Percentiles rank a stretch among this genome's conserved stretches.
These are phyloP conservation scores for Albula goreensis DNA, from an alignment of 2,113 vertebrate genomes.

Conservation along the genomic window DNA sequence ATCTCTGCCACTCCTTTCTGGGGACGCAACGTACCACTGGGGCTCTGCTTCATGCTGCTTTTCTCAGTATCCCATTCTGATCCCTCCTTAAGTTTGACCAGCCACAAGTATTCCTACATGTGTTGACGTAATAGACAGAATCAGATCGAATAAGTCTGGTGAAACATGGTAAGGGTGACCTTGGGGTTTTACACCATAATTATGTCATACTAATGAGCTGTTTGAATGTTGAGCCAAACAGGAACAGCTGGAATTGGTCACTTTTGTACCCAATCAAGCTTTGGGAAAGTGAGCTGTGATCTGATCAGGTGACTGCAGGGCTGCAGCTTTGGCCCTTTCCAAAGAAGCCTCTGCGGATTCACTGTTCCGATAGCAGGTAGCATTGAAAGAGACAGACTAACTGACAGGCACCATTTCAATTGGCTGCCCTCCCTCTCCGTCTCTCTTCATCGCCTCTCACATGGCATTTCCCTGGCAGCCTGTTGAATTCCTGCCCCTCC, in stretches of 20 bases:
- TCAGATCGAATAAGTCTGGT: background rate
- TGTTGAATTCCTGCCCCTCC: slow-evolving; percentile 70
- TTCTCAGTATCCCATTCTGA: slow-evolving; percentile 58
- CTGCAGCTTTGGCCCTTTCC: background rate
- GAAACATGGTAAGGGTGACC: background rate
- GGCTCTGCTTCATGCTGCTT: slow-evolving; percentile 68
- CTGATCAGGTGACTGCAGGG: too few relatives aligned
- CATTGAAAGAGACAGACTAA: slow-evolving; percentile 38
- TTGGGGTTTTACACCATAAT: too few relatives aligned
- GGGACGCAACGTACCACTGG: slow-evolving; percentile 76
- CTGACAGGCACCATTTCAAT: slow-evolving; percentile 61
- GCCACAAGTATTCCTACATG: background rate
- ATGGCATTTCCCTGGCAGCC: slow-evolving; percentile 76
- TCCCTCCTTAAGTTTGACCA: background rate
- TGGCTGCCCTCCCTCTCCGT: slow-evolving; percentile 30
- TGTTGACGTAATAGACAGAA: background rate
- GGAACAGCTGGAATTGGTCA: background rate
- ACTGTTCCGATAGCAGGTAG: slow-evolving; percentile 50
- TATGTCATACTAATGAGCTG: background rate
- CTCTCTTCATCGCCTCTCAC: slow-evolving; percentile 65
- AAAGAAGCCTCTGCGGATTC: background rate
- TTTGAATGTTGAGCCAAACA: background rate
- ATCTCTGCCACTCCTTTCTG: slow-evolving; percentile 79
- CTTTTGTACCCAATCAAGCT: too few relatives aligned
- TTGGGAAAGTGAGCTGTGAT: too few relatives aligned